phyloP scores from a whole-genome alignment of 1,140 invertebrate species.

The Theocolax elegans region DNA sequence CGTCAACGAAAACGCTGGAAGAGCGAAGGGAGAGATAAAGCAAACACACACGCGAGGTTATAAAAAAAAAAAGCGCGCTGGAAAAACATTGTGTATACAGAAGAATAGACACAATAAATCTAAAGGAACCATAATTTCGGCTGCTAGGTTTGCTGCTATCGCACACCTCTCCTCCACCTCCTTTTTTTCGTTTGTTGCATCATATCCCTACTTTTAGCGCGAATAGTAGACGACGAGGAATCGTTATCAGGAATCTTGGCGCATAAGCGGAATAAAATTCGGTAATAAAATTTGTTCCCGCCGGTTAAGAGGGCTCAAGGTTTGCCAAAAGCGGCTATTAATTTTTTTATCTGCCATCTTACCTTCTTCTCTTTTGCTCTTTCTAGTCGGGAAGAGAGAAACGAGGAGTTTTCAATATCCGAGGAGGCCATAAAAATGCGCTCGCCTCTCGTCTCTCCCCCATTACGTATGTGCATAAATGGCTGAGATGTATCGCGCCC shows the following conservation, averaged over 20 bases:
- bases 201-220: constrained; percentile 28
- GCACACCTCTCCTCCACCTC: background rate
- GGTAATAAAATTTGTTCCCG: constrained; percentile 68
- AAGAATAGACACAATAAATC: constrained; percentile 30
- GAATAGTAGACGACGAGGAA: constrained; percentile 1
- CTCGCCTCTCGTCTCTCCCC: constrained; percentile 23
- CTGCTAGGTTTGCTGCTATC: background rate
- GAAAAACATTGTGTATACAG: constrained; percentile 18
- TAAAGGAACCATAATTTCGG: constrained; percentile 31
- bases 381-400: constrained; percentile 17
- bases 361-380: constrained; percentile 42
- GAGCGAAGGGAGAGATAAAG: background rate
- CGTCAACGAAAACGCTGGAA: too few species aligned
- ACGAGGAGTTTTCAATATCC: constrained; percentile 62
- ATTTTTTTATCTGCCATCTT: constrained; percentile 65
- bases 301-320: constrained; percentile 56
- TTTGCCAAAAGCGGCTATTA: constrained; percentile 66
- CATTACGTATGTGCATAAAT: constrained; percentile 56
- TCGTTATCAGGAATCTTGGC: constrained; percentile 58
- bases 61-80: constrained; percentile 1
- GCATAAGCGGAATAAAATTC: constrained; percentile 63
- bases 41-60: constrained; percentile 4
- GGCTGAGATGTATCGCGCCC: constrained; percentile 8
- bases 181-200: constrained; percentile 2
- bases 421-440: constrained; percentile 52